A percentile compares a stretch with the other conserved stretches of the same genome.
Evolutionary conservation across 2,797 vertebrate genomes (phyloP).

Genomic region (Falco novaeseelandiae): DNA sequence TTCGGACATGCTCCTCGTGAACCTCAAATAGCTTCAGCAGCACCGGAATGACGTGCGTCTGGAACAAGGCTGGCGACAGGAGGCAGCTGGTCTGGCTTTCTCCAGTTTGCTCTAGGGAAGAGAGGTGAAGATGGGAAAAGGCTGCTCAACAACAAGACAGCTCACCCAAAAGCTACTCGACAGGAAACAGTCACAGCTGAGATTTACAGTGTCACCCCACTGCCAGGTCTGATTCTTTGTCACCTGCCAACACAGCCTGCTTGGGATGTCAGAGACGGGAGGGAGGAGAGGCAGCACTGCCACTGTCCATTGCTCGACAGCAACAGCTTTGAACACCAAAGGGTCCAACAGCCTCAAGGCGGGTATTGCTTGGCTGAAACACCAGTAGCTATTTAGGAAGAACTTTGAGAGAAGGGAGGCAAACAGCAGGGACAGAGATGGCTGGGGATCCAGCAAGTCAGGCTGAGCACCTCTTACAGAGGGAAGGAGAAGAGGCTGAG

Average conservation of each 20-base stretch:
- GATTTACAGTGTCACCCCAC: neutral
- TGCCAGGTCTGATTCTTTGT: neutral
- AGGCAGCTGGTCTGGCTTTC: constrained; percentile 82
- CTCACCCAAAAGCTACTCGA: neutral
- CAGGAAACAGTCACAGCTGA: neutral
- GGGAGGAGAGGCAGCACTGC: neutral
- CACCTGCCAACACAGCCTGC: neutral
- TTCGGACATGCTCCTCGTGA: constrained; percentile 92
- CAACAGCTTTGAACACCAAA: neutral
- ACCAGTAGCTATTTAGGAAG: neutral
- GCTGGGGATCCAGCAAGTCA: neutral
- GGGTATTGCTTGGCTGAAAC: neutral
- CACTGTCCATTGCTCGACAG: neutral
- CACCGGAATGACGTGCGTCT: constrained; percentile 88
- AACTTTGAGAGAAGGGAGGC: neutral
- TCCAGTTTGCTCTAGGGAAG: constrained; percentile 60
- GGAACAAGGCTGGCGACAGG: constrained; percentile 89
- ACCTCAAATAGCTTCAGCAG: constrained; percentile 92
- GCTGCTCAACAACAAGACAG: neutral
- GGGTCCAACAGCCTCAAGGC: neutral
- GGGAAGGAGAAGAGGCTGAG: neutral
- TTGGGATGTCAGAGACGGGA: neutral
- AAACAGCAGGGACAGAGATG: neutral
- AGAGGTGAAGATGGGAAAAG: neutral
- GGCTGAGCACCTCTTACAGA: neutral